A percentile compares a stretch with the other conserved stretches of the same genome.
phyloP scores from a whole-genome alignment of 92 coral and sea anemone species.

The Actinernus sp. region DNA sequence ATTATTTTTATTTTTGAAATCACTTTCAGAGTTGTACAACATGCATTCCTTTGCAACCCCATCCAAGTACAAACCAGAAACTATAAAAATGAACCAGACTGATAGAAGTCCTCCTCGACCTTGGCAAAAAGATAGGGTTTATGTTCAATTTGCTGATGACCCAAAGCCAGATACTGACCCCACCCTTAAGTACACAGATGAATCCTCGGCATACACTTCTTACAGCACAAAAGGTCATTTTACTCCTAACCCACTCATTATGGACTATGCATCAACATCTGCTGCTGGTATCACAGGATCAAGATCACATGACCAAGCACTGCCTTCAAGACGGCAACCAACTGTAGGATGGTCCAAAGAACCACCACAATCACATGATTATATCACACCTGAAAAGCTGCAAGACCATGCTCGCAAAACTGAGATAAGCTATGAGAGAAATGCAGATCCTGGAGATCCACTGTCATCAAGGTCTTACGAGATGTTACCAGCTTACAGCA shows the following conservation, averaged over 20 bases:
- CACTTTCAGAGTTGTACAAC: constrained; percentile 54
- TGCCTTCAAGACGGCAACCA: constrained; percentile 2
- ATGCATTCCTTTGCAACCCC: constrained; percentile 64
- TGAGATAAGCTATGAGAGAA: constrained; percentile 14
- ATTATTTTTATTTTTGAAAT: too few species aligned
- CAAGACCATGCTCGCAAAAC: not conserved
- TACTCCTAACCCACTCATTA: constrained; percentile 68
- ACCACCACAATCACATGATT: constrained; percentile 23
- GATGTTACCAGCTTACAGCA: constrained; percentile 46
- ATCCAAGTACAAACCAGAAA: constrained; percentile 48
- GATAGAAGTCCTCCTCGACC: constrained; percentile 30
- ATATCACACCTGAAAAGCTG: constrained; percentile 45
- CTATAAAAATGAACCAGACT: constrained; percentile 1
- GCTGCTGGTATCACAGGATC: constrained; percentile 9
- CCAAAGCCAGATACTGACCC: constrained; percentile 44
- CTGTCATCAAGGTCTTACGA: constrained; percentile 59
- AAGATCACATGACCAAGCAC: constrained; percentile 24
- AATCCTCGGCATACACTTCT: constrained; percentile 69
- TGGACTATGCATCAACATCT: not conserved
- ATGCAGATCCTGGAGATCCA: constrained; percentile 10
- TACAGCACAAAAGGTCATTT: constrained; percentile 80
- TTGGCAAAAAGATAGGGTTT: constrained; percentile 77
- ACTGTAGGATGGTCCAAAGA: constrained; percentile 6
- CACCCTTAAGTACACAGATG: constrained; percentile 77
- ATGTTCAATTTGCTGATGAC: constrained; percentile 80